Conservation (phyloP, 1,140 invertebrate genomes). For the Drosophila nebulosa region DNA sequence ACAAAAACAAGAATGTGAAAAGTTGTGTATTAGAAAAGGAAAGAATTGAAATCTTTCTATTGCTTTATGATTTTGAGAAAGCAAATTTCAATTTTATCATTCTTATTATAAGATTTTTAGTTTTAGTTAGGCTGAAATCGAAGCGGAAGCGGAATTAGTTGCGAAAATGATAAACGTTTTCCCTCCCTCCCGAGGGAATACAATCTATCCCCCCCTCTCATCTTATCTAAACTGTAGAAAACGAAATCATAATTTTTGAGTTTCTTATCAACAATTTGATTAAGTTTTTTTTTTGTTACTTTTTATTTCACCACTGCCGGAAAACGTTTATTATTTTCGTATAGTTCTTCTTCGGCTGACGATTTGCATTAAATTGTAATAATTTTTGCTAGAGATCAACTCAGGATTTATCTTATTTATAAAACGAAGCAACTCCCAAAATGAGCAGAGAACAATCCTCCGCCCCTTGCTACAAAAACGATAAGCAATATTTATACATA, state of each 20-base stretch:
- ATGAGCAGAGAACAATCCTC: neutral
- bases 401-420: neutral
- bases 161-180: neutral
- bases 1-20: conserved; percentile 14
- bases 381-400: neutral
- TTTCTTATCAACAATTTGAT: neutral
- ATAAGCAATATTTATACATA: conserved; percentile 58
- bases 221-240: neutral
- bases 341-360: neutral
- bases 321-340: neutral
- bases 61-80: neutral
- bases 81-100: neutral
- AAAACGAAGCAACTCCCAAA: neutral
- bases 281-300: neutral
- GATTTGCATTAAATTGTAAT: neutral
- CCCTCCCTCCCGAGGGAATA: neutral
- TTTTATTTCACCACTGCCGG: neutral
- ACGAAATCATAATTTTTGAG: neutral
- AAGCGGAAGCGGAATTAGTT: neutral
- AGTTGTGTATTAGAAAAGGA: conserved; percentile 12
- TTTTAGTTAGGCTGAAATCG: conserved; percentile 16
- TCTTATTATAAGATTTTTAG: conserved; percentile 10
- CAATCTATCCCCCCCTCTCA: neutral
- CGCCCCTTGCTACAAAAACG: conserved; percentile 7
- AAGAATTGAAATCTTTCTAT: neutral